phyloP scores from a whole-genome alignment of 2,113 vertebrate genomes.

The Menura novaehollandiae region DNA sequence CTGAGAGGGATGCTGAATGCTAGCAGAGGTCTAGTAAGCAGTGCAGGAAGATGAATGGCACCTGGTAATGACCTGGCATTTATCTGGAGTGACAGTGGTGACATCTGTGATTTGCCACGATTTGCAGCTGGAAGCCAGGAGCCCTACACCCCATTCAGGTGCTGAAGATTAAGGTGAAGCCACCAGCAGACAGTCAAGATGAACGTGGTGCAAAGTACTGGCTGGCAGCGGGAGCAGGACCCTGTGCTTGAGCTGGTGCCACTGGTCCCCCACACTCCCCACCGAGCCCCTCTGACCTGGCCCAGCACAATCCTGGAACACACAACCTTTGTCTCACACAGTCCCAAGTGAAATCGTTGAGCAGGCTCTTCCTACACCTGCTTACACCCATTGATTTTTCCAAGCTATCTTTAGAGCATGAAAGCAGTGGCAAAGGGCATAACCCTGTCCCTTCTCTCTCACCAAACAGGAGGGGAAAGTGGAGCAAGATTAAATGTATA shows the following conservation, averaged over 20 bases:
- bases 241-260: background rate
- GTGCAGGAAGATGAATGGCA: background rate
- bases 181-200: background rate
- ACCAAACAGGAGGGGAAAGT: background rate
- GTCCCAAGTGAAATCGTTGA: background rate
- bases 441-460: background rate
- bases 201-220: accelerated
- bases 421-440: background rate
- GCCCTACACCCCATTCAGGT: background rate
- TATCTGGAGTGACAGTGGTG: background rate
- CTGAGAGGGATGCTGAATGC: background rate
- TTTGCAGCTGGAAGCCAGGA: background rate
- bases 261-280: background rate
- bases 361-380: background rate
- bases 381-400: background rate
- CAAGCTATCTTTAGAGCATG: background rate
- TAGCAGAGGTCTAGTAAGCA: background rate
- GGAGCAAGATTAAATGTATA: background rate
- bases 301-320: background rate
- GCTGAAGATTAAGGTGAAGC: background rate
- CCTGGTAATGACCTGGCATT: background rate
- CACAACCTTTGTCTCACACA: accelerated
- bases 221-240: background rate
- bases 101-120: background rate
- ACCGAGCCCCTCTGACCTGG: background rate